Conservation (phyloP, 2,888 invertebrate species). For the Luperina testacea region DNA sequence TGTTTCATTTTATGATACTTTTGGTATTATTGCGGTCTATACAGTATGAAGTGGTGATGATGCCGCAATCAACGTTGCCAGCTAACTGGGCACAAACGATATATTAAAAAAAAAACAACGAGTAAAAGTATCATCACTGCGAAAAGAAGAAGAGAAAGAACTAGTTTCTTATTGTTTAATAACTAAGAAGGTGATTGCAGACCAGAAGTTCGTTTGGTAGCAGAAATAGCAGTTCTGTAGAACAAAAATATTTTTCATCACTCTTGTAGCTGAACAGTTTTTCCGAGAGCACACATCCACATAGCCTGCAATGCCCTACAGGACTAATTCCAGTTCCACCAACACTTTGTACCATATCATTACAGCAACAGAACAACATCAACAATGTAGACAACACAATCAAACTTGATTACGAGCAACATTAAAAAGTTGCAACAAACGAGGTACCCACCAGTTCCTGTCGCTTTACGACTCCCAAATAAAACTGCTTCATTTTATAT, state of each 20-base stretch:
- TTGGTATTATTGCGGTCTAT: not conserved
- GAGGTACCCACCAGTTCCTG: conserved; percentile 22
- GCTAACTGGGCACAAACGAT: too few species aligned
- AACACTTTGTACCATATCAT: conserved; percentile 33
- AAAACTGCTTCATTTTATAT: conserved; percentile 61
- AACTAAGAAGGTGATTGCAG: not conserved
- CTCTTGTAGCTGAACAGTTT: not conserved
- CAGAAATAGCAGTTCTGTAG: not conserved
- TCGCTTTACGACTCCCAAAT: conserved; percentile 49
- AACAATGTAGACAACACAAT: conserved; percentile 62
- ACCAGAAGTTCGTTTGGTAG: not conserved
- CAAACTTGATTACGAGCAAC: conserved; percentile 60
- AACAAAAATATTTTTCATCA: not conserved
- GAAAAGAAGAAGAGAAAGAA: too few species aligned
- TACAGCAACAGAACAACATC: conserved; percentile 27
- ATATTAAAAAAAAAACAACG: too few species aligned
- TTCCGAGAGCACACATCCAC: not conserved
- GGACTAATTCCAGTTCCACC: conserved; percentile 6
- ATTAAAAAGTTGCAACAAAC: conserved; percentile 61
- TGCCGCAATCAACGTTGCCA: too few species aligned
- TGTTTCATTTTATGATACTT: not conserved
- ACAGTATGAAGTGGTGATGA: not conserved
- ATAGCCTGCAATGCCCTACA: not conserved
- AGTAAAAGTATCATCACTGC: too few species aligned
- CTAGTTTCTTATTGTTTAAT: not conserved